A percentile compares a stretch with the other conserved stretches of the same genome.
phyloP scores from a whole-genome alignment of 2,113 vertebrate genomes.

The Saguinus midas region DNA sequence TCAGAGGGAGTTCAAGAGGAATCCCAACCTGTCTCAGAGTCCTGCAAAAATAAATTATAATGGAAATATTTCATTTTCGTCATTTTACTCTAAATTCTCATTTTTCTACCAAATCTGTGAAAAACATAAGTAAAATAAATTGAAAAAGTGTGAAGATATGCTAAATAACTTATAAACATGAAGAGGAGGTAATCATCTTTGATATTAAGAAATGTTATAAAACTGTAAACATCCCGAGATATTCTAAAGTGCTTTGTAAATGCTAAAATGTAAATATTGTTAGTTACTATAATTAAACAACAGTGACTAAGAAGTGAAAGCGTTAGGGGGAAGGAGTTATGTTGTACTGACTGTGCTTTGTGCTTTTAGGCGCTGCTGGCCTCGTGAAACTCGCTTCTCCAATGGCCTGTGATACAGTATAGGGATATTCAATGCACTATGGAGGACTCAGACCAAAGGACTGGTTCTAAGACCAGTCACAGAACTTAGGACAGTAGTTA shows the following conservation, averaged over 20 bases:
- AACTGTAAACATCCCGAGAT: not conserved
- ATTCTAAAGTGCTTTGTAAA: not conserved
- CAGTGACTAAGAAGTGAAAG: not conserved
- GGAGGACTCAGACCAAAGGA: not conserved
- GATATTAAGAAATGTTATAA: not conserved
- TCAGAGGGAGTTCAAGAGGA: not conserved
- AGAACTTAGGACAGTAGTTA: not conserved
- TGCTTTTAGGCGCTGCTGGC: not conserved
- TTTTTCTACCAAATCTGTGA: not conserved
- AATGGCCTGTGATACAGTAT: not conserved
- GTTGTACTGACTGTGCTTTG: not conserved
- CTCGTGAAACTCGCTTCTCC: not conserved
- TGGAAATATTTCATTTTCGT: not conserved
- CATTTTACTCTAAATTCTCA: not conserved
- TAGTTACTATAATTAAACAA: not conserved
- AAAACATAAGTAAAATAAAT: conserved; percentile 31
- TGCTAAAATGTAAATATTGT: not conserved
- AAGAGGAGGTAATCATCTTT: not conserved
- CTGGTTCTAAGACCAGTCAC: not conserved
- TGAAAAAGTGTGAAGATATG: not conserved
- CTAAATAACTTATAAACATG: not conserved
- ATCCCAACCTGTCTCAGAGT: not conserved
- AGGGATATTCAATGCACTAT: not conserved
- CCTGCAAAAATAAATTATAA: conserved; percentile 1
- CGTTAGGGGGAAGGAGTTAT: not conserved